Conservation (phyloP, 2,797 vertebrate species). For the Brachymystax lenok region DNA sequence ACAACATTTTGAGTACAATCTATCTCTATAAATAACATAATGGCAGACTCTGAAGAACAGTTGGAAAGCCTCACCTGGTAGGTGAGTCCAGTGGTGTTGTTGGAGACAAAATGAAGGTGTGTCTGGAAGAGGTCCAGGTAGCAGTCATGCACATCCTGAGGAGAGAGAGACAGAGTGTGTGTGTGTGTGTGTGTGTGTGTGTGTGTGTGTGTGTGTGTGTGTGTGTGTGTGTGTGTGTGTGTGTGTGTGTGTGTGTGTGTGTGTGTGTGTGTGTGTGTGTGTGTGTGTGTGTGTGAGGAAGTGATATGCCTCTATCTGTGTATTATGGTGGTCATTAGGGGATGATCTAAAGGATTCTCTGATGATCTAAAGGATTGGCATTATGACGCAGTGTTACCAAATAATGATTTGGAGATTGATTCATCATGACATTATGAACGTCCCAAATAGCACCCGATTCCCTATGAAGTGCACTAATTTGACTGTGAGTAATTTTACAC, state of each 20-base stretch:
- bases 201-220: no score
- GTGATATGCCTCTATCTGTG: no score
- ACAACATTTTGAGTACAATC: neutral
- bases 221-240: no score
- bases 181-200: no score
- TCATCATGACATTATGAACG: neutral
- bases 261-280: no score
- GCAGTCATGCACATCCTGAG: constrained; percentile 89
- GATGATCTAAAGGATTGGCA: neutral
- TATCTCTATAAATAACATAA: neutral
- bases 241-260: no score
- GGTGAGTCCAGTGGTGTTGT: constrained; percentile 83
- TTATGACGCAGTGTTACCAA: neutral
- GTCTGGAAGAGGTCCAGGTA: constrained; percentile 95
- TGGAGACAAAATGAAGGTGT: constrained; percentile 92
- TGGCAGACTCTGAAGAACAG: neutral
- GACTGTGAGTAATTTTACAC: constrained; percentile 18
- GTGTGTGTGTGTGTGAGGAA: no score
- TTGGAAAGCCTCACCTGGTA: constrained; percentile 82
- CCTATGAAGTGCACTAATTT: no score
- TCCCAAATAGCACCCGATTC: no score
- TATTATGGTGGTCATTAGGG: neutral
- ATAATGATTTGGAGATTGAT: neutral
- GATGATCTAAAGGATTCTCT: neutral
- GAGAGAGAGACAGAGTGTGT: constrained; percentile 15